Percentiles rank a stretch among this genome's conserved stretches.
Conservation (phyloP, 2,888 invertebrate genomes). For the Polydrusus pterygomalis region DNA sequence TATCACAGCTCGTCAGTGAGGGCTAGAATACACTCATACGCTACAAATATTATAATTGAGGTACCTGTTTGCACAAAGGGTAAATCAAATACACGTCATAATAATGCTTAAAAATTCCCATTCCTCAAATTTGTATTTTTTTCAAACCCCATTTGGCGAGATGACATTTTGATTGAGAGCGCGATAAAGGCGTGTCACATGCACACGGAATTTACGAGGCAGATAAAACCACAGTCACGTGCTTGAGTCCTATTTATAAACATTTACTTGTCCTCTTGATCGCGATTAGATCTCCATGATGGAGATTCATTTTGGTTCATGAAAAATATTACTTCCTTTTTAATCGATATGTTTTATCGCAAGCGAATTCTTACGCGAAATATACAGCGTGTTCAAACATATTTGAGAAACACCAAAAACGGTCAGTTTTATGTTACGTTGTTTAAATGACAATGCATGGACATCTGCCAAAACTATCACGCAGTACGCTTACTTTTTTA, state of each 20-base stretch:
- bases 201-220: conserved; percentile 49
- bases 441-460: no score
- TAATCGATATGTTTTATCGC: neutral
- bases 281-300: conserved; percentile 31
- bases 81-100: neutral
- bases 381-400: neutral
- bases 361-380: neutral
- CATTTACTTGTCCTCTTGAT: conserved; percentile 43
- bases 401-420: neutral
- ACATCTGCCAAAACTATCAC: no score
- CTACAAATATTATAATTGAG: neutral
- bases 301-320: conserved; percentile 29
- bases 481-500: no score
- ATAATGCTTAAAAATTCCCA: neutral
- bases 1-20: no score
- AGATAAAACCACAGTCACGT: conserved; percentile 46
- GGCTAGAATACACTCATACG: neutral
- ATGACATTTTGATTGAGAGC: conserved; percentile 40
- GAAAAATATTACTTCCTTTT: neutral
- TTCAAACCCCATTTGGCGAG: conserved; percentile 11
- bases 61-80: neutral
- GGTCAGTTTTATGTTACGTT: no score
- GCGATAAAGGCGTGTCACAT: conserved; percentile 48
- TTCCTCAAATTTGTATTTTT: conserved; percentile 32
- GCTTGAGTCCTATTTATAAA: conserved; percentile 47